Percentiles rank a stretch among this genome's conserved stretches.
Conservation (phyloP, 1,140 invertebrate genomes). For the Meloidogyne floridensis region DNA sequence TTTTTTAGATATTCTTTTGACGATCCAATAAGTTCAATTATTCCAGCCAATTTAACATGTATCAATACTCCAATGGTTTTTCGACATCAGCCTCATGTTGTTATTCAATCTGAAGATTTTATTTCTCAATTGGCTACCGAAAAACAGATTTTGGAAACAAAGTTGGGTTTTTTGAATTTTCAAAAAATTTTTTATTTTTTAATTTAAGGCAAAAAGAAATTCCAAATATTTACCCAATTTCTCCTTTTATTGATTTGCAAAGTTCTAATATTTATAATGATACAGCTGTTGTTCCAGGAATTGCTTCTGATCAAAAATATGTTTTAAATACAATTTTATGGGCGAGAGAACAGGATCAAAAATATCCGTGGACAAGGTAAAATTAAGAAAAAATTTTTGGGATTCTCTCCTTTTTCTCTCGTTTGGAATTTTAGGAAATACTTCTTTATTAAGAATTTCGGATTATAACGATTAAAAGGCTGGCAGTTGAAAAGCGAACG, state of each 20-base stretch:
- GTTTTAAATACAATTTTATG: conserved; percentile 40
- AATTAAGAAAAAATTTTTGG: too few relatives aligned
- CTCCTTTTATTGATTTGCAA: conserved; percentile 58
- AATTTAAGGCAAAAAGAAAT: conserved; percentile 37
- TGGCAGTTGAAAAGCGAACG: too few relatives aligned
- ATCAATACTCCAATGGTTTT: conserved; percentile 45
- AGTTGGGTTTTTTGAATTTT: conserved; percentile 10
- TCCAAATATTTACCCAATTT: conserved; percentile 58
- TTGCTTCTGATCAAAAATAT: conserved; percentile 35
- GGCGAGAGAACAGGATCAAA: conserved; percentile 56
- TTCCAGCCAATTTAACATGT: conserved; percentile 37
- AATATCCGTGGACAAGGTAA: conserved; percentile 65
- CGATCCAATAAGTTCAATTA: conserved; percentile 44
- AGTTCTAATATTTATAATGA: conserved; percentile 58
- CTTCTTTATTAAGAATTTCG: too few relatives aligned
- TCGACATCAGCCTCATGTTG: conserved; percentile 56
- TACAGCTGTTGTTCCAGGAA: conserved; percentile 44
- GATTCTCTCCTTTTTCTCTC: too few relatives aligned
- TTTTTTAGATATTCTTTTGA: conserved; percentile 55
- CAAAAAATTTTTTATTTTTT: conserved; percentile 14
- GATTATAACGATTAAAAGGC: too few relatives aligned
- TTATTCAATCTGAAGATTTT: conserved; percentile 44
- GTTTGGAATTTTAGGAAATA: too few relatives aligned
- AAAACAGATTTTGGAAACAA: conserved; percentile 30
- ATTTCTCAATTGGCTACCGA: conserved; percentile 43